Evolutionary conservation across 2,888 invertebrate genomes (phyloP).

Genomic region (Suillia variegata): DNA sequence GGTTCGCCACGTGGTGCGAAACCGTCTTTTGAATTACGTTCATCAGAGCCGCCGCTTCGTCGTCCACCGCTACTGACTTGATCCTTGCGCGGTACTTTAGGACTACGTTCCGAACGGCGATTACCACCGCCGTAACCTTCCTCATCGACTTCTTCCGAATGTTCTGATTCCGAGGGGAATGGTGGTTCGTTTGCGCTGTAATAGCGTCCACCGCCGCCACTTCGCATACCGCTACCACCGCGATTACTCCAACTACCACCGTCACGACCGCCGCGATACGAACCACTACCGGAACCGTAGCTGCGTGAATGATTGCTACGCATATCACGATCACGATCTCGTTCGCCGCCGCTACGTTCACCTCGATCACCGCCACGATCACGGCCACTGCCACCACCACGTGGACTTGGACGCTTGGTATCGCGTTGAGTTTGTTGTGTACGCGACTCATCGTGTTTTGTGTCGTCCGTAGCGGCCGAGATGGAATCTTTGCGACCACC

Average conservation of each 20-base stretch:
- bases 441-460: conserved; percentile 19
- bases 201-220: conserved; percentile 39
- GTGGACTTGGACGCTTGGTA: conserved; percentile 52
- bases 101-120: conserved; percentile 66
- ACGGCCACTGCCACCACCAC: conserved; percentile 55
- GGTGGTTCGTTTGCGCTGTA: conserved; percentile 58
- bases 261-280: conserved; percentile 63
- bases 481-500: conserved; percentile 27
- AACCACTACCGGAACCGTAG: conserved; percentile 51
- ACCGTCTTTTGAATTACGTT: conserved; percentile 65
- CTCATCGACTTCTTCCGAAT: conserved; percentile 76
- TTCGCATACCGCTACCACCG: conserved; percentile 60
- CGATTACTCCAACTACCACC: conserved; percentile 57
- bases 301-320: conserved; percentile 55
- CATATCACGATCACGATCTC: conserved; percentile 60
- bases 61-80: neutral
- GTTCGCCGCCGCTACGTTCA: conserved; percentile 40
- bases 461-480: conserved; percentile 11
- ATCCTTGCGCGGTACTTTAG: conserved; percentile 41
- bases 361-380: conserved; percentile 33
- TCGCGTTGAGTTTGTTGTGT: conserved; percentile 24
- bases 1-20: conserved; percentile 90
- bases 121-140: conserved; percentile 65
- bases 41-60: conserved; percentile 31
- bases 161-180: conserved; percentile 68